Evolutionary conservation across 2,113 vertebrate genomes (phyloP).

Genomic region (Brachypodius melanocephalos): DNA sequence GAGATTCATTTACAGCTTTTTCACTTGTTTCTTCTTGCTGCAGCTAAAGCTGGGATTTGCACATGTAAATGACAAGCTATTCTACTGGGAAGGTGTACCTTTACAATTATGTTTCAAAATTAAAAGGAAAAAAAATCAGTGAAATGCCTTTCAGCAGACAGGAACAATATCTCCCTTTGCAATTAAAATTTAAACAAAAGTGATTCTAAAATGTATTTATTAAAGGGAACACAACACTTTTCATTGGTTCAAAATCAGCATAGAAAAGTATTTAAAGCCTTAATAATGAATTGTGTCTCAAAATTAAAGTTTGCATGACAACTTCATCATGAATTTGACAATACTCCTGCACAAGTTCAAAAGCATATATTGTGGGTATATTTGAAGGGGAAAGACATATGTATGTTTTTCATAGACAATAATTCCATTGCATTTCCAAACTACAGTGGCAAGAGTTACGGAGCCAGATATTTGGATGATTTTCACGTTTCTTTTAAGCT

Average conservation of each 20-base stretch:
- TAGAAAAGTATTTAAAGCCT: neutral
- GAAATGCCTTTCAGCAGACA: neutral
- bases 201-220: neutral
- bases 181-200: neutral
- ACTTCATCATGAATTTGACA: neutral
- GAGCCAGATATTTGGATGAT: neutral
- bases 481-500: neutral
- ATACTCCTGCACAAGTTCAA: neutral
- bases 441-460: neutral
- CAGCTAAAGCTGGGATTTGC: neutral
- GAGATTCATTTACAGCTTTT: neutral
- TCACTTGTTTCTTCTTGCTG: conserved; percentile 18
- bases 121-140: neutral
- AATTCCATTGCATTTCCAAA: neutral
- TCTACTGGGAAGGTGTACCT: neutral
- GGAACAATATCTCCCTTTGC: neutral
- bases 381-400: neutral
- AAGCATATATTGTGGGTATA: neutral
- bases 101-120: neutral
- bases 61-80: neutral
- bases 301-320: neutral
- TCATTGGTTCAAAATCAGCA: neutral
- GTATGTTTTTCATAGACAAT: neutral
- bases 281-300: neutral
- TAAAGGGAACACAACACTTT: neutral